These are phyloP conservation scores for Julus scanicus DNA, from an alignment of 2,888 invertebrate species.

Conservation along the genomic window DNA sequence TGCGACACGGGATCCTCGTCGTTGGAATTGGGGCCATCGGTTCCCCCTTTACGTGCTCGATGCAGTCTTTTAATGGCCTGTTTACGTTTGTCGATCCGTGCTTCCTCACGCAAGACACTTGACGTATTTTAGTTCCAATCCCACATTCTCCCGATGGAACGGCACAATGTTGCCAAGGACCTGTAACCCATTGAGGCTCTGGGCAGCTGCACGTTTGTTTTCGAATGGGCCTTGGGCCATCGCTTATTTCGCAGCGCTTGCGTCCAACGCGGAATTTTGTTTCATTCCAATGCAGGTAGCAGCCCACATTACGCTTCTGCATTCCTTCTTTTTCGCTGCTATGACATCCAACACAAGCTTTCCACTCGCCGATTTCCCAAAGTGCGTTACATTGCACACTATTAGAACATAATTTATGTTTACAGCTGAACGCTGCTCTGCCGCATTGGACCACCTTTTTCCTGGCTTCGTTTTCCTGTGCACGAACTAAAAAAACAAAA, in stretches of 20 bases:
- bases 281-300: not conserved
- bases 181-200: slow-evolving; percentile 44
- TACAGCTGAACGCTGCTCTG: not conserved
- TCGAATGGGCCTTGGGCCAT: slow-evolving; percentile 37
- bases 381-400: not conserved
- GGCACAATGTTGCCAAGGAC: slow-evolving; percentile 32
- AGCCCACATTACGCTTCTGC: slow-evolving; percentile 49
- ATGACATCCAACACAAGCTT: slow-evolving; percentile 29
- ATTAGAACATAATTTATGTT: not conserved
- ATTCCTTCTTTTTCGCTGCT: not conserved
- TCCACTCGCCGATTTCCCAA: slow-evolving; percentile 46
- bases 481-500: not conserved
- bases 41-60: not conserved
- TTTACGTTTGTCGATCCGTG: not conserved
- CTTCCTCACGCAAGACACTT: not conserved
- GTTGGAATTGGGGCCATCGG: not conserved
- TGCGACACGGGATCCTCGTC: slow-evolving; percentile 18
- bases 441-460: not conserved
- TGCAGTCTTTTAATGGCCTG: slow-evolving; percentile 1
- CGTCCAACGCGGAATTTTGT: slow-evolving; percentile 20
- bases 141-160: slow-evolving; percentile 37
- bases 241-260: slow-evolving; percentile 37
- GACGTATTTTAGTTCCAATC: slow-evolving; percentile 23
- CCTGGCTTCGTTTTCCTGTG: not conserved
- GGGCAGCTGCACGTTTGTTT: slow-evolving; percentile 50